These are phyloP conservation scores for Ranitomeya imitator DNA, from an alignment of 2,113 vertebrate genomes.

Conservation along the genomic window DNA sequence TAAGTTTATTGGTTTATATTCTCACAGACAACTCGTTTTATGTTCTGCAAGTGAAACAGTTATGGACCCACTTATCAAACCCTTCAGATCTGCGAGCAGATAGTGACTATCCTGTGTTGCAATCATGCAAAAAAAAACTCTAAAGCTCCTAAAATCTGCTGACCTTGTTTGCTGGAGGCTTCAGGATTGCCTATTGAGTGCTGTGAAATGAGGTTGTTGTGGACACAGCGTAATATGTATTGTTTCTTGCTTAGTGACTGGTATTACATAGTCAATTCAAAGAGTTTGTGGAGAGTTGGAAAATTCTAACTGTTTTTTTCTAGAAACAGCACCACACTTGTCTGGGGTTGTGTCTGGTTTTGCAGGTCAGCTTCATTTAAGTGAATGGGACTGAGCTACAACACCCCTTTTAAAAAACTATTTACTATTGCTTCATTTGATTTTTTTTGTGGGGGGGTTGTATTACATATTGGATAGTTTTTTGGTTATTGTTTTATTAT, in stretches of 20 bases:
- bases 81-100: conserved; percentile 14
- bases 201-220: neutral
- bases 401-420: neutral
- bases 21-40: conserved; percentile 30
- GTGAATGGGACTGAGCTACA: neutral
- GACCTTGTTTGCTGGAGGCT: conserved; percentile 24
- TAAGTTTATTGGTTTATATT: conserved; percentile 47
- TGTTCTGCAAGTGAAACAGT: conserved; percentile 26
- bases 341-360: neutral
- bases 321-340: neutral
- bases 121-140: neutral
- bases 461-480: neutral
- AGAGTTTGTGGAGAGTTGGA: neutral
- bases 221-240: conserved; percentile 21
- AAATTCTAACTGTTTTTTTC: neutral
- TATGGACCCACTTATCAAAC: conserved; percentile 30
- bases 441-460: neutral
- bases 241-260: neutral
- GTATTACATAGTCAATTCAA: neutral
- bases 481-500: neutral
- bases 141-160: conserved; percentile 38
- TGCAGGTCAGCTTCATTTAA: neutral
- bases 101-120: conserved; percentile 11
- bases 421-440: too few relatives aligned
- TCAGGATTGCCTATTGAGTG: neutral